Conservation (phyloP, 2,888 invertebrate species). For the Mesochorus sp. region DNA sequence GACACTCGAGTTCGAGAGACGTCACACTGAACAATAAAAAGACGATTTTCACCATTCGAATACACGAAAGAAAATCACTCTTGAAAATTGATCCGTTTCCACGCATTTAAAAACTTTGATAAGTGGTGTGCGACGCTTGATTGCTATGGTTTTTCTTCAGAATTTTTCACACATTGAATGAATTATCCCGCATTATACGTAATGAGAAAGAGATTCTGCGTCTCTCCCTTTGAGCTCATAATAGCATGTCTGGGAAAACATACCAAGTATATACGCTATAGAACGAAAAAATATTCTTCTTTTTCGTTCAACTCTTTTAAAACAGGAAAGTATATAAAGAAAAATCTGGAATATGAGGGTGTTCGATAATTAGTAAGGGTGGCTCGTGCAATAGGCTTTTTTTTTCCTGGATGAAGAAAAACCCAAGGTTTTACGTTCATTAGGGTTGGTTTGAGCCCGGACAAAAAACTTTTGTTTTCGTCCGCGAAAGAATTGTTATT, state of each 20-base stretch:
- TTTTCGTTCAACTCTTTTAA: not conserved
- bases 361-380: constrained; percentile 22
- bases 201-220: not conserved
- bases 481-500: not conserved
- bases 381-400: not conserved
- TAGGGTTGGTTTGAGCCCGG: not conserved
- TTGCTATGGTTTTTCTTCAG: constrained; percentile 15
- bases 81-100: not conserved
- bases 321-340: constrained; percentile 5
- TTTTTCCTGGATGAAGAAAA: not conserved
- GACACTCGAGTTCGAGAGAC: not conserved
- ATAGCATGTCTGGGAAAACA: constrained; percentile 43
- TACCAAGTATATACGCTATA: constrained; percentile 23
- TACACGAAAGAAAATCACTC: not conserved
- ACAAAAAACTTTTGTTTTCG: not conserved
- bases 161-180: constrained; percentile 8
- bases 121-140: not conserved
- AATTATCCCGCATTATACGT: constrained; percentile 19
- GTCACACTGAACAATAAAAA: not conserved
- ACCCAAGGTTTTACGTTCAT: constrained; percentile 6
- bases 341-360: constrained; percentile 29
- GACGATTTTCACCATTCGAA: not conserved
- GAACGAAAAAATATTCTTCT: constrained; percentile 10
- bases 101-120: not conserved
- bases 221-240: constrained; percentile 32